A percentile compares a stretch with the other conserved stretches of the same genome.
These are phyloP conservation scores for Saccostrea echinata DNA, from an alignment of 1,140 invertebrate genomes.

Conservation along the genomic window DNA sequence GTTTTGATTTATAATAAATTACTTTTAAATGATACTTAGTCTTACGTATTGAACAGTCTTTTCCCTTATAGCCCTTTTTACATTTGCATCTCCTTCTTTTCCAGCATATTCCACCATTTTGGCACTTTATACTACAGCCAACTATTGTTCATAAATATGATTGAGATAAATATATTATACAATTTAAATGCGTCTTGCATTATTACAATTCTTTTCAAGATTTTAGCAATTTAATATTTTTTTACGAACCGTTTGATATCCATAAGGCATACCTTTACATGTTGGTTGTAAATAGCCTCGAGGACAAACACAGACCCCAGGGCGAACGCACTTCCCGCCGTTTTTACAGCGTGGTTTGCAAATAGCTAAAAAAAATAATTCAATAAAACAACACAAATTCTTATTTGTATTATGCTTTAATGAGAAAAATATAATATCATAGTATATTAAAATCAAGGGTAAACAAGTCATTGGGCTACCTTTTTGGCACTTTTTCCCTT, in stretches of 20 bases:
- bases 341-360: slow-evolving; percentile 67
- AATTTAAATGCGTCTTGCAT: too few relatives aligned
- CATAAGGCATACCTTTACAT: slow-evolving; percentile 50
- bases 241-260: not conserved
- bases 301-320: slow-evolving; percentile 63
- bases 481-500: slow-evolving; percentile 58
- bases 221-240: too few relatives aligned
- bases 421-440: too few relatives aligned
- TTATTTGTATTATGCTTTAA: too few relatives aligned
- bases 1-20: too few relatives aligned
- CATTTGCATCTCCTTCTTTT: slow-evolving; percentile 66
- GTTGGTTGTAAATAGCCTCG: slow-evolving; percentile 54
- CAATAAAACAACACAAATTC: too few relatives aligned
- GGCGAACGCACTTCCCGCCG: slow-evolving; percentile 62
- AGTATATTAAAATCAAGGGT: not conserved
- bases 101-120: slow-evolving; percentile 68
- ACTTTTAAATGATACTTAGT: slow-evolving; percentile 40
- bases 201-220: too few relatives aligned
- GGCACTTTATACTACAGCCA: slow-evolving; percentile 60
- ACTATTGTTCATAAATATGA: slow-evolving; percentile 50
- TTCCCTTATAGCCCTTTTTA: slow-evolving; percentile 64
- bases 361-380: slow-evolving; percentile 59
- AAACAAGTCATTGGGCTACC: slow-evolving; percentile 37
- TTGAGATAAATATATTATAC: too few relatives aligned
- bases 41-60: slow-evolving; percentile 62